Conservation (phyloP, 2,113 vertebrate species). For the Ellobius talpinus region DNA sequence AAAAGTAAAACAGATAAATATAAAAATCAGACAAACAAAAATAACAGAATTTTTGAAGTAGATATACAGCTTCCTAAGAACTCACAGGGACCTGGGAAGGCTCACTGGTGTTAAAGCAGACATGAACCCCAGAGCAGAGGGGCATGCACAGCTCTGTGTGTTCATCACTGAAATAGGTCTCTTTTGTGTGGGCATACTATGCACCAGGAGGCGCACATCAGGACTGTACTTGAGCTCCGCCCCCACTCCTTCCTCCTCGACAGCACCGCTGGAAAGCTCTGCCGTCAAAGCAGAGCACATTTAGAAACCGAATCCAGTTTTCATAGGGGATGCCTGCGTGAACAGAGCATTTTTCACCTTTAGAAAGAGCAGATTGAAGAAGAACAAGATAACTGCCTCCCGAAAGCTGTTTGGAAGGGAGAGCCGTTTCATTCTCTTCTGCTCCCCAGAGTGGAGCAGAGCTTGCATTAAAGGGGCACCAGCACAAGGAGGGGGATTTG, state of each 20-base stretch:
- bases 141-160: neutral
- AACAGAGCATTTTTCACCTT: conserved; percentile 57
- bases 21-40: neutral
- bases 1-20: neutral
- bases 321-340: conserved; percentile 56
- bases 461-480: neutral
- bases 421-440: conserved; percentile 32
- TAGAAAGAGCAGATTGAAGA: conserved; percentile 53
- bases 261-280: neutral
- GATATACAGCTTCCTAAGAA: neutral
- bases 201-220: no score
- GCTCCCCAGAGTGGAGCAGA: neutral
- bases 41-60: neutral
- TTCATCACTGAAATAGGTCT: neutral
- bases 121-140: neutral
- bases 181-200: neutral
- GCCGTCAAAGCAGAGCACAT: neutral
- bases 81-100: neutral
- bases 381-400: conserved; percentile 45
- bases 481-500: neutral
- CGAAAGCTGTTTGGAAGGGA: conserved; percentile 34
- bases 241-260: neutral
- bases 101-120: neutral
- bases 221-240: neutral
- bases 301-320: conserved; percentile 67